Evolutionary conservation across 2,888 invertebrate genomes (phyloP), one percentile per base, ranked within the genome.

Genomic region (Cataglyphis livida): DNA sequence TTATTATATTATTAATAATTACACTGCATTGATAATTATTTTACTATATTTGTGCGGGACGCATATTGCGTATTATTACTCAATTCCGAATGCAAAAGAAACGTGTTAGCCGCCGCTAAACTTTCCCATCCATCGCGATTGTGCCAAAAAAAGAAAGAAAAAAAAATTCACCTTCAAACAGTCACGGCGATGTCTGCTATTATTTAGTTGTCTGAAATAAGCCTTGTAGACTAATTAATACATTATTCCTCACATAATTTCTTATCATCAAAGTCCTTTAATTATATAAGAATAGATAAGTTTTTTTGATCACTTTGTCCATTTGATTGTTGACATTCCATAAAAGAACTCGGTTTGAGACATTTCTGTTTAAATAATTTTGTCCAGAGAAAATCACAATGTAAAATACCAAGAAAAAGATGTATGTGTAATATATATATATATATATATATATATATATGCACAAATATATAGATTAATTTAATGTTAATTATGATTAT

Each of bases 11-110:
- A 90, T 89, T 88, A 87, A 85, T 89, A 71, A 89, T 85, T 88
- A 90, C 25, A 59, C 88, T 88, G 87, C 85, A 86, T 81, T 73
- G 73, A 32, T 90, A 85, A 90, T 92, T 90, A 92, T 93, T 92
- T 91, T 91, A 92, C 87, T 91, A 91, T 90, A 91, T 90, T 92
- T 85, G 75, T 89, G 90, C 88, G 88, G 73, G 86, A 88, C 85
- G 81, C 38, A 44, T 84, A 85, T 81, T 81, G 87, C 83, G 85
- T 90, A 87, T 83, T 83, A 87, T 81, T 84, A 84, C 57, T 82
- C 75, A 84, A 87, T 82, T 73, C 82, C 61, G 83, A 84, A 66
- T 81, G 57, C 54, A 73, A 76, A 65, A 64, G 41, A 59, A 12
- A 74, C 59, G 76, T 74, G 73, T 65, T 73, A 64, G 59, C 41